Base-by-base conservation (phyloP, 2,888 invertebrate species). In the Lamellibrachia satsuma region DNA sequence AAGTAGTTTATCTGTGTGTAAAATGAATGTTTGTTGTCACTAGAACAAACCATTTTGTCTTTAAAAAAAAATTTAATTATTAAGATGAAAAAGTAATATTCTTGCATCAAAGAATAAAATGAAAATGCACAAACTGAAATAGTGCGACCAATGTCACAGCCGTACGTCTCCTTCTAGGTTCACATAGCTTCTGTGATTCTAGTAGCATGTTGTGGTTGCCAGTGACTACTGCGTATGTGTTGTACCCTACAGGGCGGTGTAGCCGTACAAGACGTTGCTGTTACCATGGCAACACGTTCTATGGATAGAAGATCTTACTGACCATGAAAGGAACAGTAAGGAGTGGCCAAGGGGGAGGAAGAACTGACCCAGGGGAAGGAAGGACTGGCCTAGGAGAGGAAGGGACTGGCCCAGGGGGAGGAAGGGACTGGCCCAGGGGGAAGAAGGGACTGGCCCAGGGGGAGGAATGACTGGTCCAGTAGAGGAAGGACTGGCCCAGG, bases 161-260 rank as follows among this genome's bases (percentile, higher is more conserved):
- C 39, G 39, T 22, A 22, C n/a, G 75, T 75, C 22, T 75, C 75
- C 1, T 75, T 39, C 27, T n/a, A 22, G 91, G 52, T 22, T 22
- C 27, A 52, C 27, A 39, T 27, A 39, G 27, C 39, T 91, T n/a
- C 3, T 52, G 11, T 52, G 27, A 27, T 52, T 52, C 22, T 95
- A 98, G 98, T 98, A 98, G 95, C 97, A 99, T 90, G 97, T 99
- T 93, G 98, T 99, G 0, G 96, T 98, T 15, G 97, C 98, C 95
- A 99, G 98, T 97, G 97, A 97, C 0, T 97, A 98, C 95, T 99
- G 99, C 99, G 97, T 98, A 0, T 98, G 98, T 9, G 96, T 99
- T 4, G 99, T 99, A 0, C 99, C 99, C 0, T 99, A 98, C 96
- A 99, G 99, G 99, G 99, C 99, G 0, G 97, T 98, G 0, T 99